Evolutionary conservation across 2,113 vertebrate genomes (phyloP), one percentile per base, ranked within the genome.

Genomic region (Pristiophorus japonicus): DNA sequence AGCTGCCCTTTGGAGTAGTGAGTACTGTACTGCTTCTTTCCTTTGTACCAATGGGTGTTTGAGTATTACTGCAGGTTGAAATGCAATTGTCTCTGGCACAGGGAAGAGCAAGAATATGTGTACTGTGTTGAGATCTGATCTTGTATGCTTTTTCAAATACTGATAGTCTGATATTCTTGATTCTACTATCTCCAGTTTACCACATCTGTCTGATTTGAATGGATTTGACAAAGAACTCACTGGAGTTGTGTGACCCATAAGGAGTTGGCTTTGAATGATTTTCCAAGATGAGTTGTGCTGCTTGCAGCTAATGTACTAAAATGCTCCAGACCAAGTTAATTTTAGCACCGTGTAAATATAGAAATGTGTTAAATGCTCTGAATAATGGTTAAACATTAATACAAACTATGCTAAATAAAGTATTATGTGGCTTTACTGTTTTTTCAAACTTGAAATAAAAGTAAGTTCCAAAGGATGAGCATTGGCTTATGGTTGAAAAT

Each of bases 1-100:
- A 99, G 97, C 97, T 99, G 96, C 97, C 98, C 75, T 99, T 99
- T 96, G 98, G 99, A 96, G 98, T 99, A 97, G 99, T 99, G 97
- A 98, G 98, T 97, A 96, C 95, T 96, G 42, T 55, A 65, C 5
- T 96, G 95, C 59, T 45, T 78, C 59, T 45, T 78, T 78, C 95
- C 73, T 96, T 96, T 75, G 67, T 96, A 85, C 75, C 27, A 30
- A 22, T 94, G 66, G 59, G 38, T 70, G 10, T 70, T 94, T 70
- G 93, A 47, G 42, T 47, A 63, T 67, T 47, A 51, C 45, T 94
- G 63, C 65, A 94, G 66, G 45, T 42, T 47, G 66, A 47, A 70
- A 27, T 51, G 24, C 8, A 30, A 34, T 73, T 70, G 92, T 22
- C 66, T 38, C 38, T 24, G 22, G 27, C 24, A 51, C 11, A n/a